These are phyloP conservation scores for Cheirogaleus medius DNA, from an alignment of 2,113 vertebrate genomes.

Conservation along the genomic window DNA sequence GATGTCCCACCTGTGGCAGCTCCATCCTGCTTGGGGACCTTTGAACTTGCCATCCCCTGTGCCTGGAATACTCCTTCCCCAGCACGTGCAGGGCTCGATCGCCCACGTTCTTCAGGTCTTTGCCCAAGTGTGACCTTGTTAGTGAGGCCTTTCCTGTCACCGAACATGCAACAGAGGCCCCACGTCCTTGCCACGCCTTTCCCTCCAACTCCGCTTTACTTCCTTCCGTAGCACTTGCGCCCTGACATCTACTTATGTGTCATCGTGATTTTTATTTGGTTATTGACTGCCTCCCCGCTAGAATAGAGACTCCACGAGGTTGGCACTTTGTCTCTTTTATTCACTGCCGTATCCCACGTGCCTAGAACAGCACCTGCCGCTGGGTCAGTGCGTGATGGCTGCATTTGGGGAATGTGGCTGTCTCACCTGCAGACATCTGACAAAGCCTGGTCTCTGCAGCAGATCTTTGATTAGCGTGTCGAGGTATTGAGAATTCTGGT, in stretches of 20 bases:
- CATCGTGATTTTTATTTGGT: background rate
- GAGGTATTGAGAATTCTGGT: background rate
- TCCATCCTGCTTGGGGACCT: background rate
- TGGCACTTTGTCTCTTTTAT: background rate
- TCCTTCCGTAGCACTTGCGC: background rate
- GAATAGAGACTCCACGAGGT: background rate
- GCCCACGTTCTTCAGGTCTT: background rate
- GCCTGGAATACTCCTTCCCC: background rate
- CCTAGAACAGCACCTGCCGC: background rate
- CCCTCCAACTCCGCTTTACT: background rate
- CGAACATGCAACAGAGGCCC: too few relatives aligned
- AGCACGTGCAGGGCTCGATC: background rate
- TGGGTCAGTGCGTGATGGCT: background rate
- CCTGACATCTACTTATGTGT: too few relatives aligned
- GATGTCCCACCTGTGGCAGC: fast-evolving
- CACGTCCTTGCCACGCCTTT: background rate
- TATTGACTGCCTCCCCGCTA: background rate
- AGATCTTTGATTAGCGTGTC: background rate
- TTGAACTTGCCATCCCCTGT: too few relatives aligned
- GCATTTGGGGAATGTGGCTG: background rate
- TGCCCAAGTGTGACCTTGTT: background rate
- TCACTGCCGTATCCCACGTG: background rate
- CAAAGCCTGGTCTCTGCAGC: background rate
- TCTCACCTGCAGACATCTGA: background rate
- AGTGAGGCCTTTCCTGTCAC: background rate